Percentiles rank a stretch among this genome's conserved stretches.
Evolutionary conservation across 2,888 invertebrate species (phyloP).

Genomic region (Amorpha juglandis): DNA sequence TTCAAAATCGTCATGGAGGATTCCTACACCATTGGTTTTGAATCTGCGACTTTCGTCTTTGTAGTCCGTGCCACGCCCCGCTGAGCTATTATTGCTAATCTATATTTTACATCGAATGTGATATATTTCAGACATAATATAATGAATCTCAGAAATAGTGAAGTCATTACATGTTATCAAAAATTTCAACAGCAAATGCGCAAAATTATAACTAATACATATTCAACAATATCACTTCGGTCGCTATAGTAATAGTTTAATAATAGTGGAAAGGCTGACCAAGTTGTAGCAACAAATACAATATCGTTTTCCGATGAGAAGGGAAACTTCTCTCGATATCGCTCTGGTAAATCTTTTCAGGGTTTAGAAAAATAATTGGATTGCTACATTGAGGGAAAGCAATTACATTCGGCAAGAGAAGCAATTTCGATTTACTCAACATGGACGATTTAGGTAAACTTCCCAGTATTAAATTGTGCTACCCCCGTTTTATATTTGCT

Average conservation of each 20-base stretch:
- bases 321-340: constrained; percentile 62
- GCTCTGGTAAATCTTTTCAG: constrained; percentile 70
- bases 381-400: constrained; percentile 75
- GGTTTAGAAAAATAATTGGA: constrained; percentile 81
- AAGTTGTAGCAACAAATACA: constrained; percentile 47
- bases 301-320: constrained; percentile 74
- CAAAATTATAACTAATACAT: background rate
- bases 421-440: constrained; percentile 72
- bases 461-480: constrained; percentile 63
- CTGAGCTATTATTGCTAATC: no score
- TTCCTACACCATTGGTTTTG: no score
- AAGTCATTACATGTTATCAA: no score
- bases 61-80: no score
- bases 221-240: constrained; percentile 13
- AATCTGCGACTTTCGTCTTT: no score
- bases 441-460: constrained; percentile 71
- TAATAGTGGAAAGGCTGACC: constrained; percentile 40
- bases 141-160: no score
- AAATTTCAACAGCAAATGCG: no score
- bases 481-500: constrained; percentile 62
- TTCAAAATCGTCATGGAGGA: no score
- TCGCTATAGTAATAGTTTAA: constrained; percentile 18
- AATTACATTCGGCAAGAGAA: constrained; percentile 75
- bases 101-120: no score
- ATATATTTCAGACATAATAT: no score